Base-by-base conservation (phyloP, 2,113 vertebrate species). In the Platysteira castanea region DNA sequence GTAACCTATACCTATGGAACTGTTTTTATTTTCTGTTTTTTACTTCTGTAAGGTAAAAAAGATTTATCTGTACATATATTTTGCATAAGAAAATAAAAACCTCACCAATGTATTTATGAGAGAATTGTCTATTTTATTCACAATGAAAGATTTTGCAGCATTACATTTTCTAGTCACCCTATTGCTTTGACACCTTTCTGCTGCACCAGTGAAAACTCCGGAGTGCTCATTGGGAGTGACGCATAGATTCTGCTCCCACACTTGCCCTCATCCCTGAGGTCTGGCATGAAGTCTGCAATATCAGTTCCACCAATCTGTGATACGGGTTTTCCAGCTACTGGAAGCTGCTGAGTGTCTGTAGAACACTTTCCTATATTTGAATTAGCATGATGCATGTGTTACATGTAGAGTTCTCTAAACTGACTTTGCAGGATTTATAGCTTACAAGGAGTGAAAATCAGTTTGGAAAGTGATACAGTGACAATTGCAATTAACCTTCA, bases 401-500 rank as follows among this genome's bases (percentile, higher is more conserved):
- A 28, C 16, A 14, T 2, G 22, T 12, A 27, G 41, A 75, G 3
- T 30, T 44, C 53, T 13, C 11, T 60, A 50, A 53, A 19, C 7
- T 37, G n/a, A 57, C 31, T 91, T 90, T 17, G 6, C 49, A 57
- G 70, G 53, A 82, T 90, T 93, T 83, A 59, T 63, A 54, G n/a
- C 33, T 37, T 12, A 42, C 7, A 28, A 61, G 31, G 41, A 70
- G 73, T 26, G 61, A 85, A 80, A 67, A 80, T 44, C 11, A 77
- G 13, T 76, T 93, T 89, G 52, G 71, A 39, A 70, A 42, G 35
- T 35, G 60, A 74, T 52, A 39, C 27, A 28, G 13, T n/a, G 47
- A 65, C 67, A 80, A 65, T 28, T 50, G 41, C 59, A 89, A 88
- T 93, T 93, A 96, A 90, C 65, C 44, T 67, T 20, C 65, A 20